These are phyloP conservation scores for Hydrozoanthus tunicans DNA, from an alignment of 64 coral and sea anemone genomes.

Conservation along the genomic window DNA sequence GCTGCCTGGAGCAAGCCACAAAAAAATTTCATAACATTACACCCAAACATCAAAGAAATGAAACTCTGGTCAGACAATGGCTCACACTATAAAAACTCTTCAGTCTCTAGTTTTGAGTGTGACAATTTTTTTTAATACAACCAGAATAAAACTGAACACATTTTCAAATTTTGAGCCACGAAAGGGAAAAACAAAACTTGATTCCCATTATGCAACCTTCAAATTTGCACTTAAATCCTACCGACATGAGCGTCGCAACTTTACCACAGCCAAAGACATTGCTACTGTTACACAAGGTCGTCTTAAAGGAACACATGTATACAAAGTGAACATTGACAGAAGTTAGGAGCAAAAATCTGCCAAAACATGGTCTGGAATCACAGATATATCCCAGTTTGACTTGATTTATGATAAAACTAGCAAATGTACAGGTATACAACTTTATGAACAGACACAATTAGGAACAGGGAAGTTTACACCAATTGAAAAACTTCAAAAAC, in stretches of 20 bases:
- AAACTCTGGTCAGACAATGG: constrained; percentile 59
- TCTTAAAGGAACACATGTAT: neutral
- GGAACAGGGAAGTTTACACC: neutral
- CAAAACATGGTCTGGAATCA: neutral
- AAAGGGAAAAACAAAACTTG: too few relatives aligned
- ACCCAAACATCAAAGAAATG: constrained; percentile 26
- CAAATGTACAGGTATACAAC: neutral
- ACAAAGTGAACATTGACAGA: constrained; percentile 2
- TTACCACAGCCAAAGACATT: constrained; percentile 28
- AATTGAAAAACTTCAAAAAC: constrained; percentile 6
- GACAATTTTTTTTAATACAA: neutral
- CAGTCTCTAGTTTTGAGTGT: constrained; percentile 26
- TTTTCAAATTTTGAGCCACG: too few relatives aligned
- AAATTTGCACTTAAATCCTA: neutral
- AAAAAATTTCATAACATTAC: constrained; percentile 2
- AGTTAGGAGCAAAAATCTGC: neutral
- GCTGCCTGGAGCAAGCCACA: neutral
- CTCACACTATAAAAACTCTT: constrained; percentile 51
- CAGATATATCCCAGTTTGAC: neutral
- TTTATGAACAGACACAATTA: neutral
- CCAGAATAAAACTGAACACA: too few relatives aligned
- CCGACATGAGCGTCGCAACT: constrained; percentile 20
- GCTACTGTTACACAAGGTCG: neutral
- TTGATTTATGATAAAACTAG: neutral
- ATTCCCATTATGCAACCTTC: too few relatives aligned